Evolutionary conservation across 2,797 vertebrate species (phyloP), one percentile per base, ranked within the genome.

Genomic region (Silurus aristotelis): DNA sequence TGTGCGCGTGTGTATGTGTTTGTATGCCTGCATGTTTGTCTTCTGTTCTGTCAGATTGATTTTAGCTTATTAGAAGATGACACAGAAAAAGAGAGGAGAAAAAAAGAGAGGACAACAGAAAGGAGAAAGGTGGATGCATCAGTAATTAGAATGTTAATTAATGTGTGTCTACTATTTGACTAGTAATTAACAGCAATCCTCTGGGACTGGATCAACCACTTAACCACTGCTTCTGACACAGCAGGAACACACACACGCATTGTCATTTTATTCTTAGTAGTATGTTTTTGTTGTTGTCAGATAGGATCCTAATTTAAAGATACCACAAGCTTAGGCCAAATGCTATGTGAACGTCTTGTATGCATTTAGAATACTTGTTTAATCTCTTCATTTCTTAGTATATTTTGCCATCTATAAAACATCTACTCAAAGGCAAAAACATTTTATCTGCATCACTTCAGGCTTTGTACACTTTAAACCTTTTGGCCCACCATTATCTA

Each of bases 61-160:
- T 88, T 85, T 43, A 85, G 60, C 78, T 88, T 80, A 80, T 88
- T 87, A 85, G 76, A 86, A 76, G 61, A 80, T 80, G 78, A 55
- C 68, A 55, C 63, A 79, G 68, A 82, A 55, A 72, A 67, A 22
- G 61, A 12, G 75, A 75, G 61, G 9, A 52, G 38, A 43, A 58
- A 48, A 10, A 61, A 56, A 17, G 52, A 58, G 48, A 87, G 72
- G 83, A 80, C 66, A 87, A 80, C 52, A 63, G 73, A 58, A 82
- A 76, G 81, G 71, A 86, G 81, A 84, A 63, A 70, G 76, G 83
- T 87, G 82, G 38, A 84, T 43, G 46, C 70, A 83, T 76, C 78
- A 38, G 27, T 89, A 89, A 88, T 87, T 89, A 73, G 84, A 88
- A 84, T 88, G 82, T 83, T 86, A 84, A 88, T 88, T 84, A 87